A percentile compares a stretch with the other conserved stretches of the same genome.
These are phyloP conservation scores for Poeciliopsis paucimaculata DNA, from an alignment of 2,797 vertebrate species.

Conservation along the genomic window DNA sequence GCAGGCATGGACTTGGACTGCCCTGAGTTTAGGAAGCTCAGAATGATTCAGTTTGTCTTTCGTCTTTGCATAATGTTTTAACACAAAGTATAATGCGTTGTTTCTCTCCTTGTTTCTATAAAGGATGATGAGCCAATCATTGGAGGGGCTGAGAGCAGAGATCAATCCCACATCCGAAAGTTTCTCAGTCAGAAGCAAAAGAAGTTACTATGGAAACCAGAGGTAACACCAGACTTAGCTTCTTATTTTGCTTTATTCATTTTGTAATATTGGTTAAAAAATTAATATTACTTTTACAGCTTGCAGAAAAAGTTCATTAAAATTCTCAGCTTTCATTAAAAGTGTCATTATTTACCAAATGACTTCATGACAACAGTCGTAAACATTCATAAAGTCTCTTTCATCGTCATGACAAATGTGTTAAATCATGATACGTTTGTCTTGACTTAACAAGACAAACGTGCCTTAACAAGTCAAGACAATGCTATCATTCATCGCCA, in stretches of 20 bases:
- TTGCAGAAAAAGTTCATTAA: too few species aligned
- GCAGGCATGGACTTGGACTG: slow-evolving; percentile 7
- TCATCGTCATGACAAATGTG: too few species aligned
- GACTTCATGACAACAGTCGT: too few species aligned
- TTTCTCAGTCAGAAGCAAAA: slow-evolving; percentile 78
- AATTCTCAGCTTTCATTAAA: too few species aligned
- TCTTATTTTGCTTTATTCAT: neutral
- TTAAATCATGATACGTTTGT: too few species aligned
- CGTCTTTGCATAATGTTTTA: neutral
- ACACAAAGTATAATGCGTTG: slow-evolving; percentile 14
- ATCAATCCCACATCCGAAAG: slow-evolving; percentile 71
- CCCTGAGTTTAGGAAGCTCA: neutral
- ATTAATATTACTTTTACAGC: neutral
- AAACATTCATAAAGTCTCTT: too few species aligned
- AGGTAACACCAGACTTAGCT: slow-evolving; percentile 65
- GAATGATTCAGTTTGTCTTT: neutral
- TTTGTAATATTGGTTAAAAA: neutral
- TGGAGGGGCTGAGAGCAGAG: slow-evolving; percentile 60
- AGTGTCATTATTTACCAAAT: too few species aligned
- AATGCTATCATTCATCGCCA: too few species aligned
- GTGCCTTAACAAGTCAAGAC: too few species aligned
- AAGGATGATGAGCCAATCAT: slow-evolving; percentile 79
- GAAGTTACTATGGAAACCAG: slow-evolving; percentile 83
- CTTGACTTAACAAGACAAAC: too few species aligned
- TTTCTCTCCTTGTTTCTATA: slow-evolving; percentile 28